Conservation (phyloP, 2,113 vertebrate genomes). For the Hyperoodon ampullatus region DNA sequence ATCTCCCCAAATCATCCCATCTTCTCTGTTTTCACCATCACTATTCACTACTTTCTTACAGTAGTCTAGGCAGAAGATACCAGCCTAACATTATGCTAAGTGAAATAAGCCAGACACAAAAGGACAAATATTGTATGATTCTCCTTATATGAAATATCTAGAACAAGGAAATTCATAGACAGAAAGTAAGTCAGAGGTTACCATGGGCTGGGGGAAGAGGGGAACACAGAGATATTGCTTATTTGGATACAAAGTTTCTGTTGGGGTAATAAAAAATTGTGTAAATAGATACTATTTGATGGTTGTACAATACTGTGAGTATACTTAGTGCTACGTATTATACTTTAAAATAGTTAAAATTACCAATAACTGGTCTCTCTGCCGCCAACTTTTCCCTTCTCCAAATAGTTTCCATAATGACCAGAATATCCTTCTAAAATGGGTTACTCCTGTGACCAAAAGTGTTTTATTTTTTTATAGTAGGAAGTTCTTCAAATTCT, state of each 20-base stretch:
- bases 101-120: constrained; percentile 1
- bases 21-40: neutral
- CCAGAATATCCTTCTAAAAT: constrained; percentile 11
- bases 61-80: neutral
- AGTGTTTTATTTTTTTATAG: neutral
- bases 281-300: neutral
- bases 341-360: constrained; percentile 19
- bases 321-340: neutral
- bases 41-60: neutral
- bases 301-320: neutral
- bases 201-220: neutral
- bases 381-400: neutral
- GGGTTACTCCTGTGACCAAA: neutral
- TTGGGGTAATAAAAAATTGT: neutral
- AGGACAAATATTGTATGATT: neutral
- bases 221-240: neutral
- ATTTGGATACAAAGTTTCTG: neutral
- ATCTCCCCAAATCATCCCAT: neutral
- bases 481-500: neutral
- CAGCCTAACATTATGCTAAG: constrained; percentile 10
- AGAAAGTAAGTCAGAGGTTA: neutral
- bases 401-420: constrained; percentile 6
- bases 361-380: constrained; percentile 17
- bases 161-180: neutral
- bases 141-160: neutral